These are phyloP conservation scores for Sphaerophoria taeniata DNA, from an alignment of 2,888 invertebrate species.

Conservation along the genomic window DNA sequence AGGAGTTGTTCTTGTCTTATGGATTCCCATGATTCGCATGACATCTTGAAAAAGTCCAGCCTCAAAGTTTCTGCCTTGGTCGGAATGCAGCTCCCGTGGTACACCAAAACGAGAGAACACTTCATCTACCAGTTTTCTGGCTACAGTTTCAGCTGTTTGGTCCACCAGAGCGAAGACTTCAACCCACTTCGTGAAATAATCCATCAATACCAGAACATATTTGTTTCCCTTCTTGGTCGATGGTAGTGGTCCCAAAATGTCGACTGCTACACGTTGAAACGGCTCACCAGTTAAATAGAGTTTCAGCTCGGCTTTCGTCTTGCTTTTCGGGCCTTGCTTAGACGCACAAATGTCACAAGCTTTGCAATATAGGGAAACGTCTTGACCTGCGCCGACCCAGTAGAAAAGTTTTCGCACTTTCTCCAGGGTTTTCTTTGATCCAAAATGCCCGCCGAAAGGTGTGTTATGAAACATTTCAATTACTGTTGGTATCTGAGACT, in stretches of 20 bases:
- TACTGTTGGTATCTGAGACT: background rate
- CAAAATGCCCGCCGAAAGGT: conserved; percentile 26
- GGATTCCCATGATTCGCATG: conserved; percentile 19
- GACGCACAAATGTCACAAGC: conserved; percentile 16
- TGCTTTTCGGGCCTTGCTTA: conserved; percentile 13
- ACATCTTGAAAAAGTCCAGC: conserved; percentile 15
- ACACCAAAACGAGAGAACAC: conserved; percentile 6
- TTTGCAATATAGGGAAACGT: conserved; percentile 5
- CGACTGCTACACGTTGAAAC: conserved; percentile 2
- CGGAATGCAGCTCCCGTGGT: conserved; percentile 29
- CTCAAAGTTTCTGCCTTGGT: conserved; percentile 20
- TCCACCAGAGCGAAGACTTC: conserved; percentile 15
- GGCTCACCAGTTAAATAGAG: conserved; percentile 5
- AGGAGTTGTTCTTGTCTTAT: conserved; percentile 18
- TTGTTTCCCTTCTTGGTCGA: conserved; percentile 8
- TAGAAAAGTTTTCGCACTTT: background rate
- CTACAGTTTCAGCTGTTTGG: conserved; percentile 6
- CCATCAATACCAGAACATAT: background rate
- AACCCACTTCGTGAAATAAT: conserved; percentile 12
- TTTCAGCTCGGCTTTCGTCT: conserved; percentile 4
- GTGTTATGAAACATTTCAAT: conserved; percentile 18
- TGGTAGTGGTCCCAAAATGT: background rate
- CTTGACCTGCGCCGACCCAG: conserved; percentile 17
- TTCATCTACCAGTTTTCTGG: conserved; percentile 5
- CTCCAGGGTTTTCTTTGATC: conserved; percentile 5